Conservation (phyloP, 2,113 vertebrate species). For the Sphyrna mokarran region DNA sequence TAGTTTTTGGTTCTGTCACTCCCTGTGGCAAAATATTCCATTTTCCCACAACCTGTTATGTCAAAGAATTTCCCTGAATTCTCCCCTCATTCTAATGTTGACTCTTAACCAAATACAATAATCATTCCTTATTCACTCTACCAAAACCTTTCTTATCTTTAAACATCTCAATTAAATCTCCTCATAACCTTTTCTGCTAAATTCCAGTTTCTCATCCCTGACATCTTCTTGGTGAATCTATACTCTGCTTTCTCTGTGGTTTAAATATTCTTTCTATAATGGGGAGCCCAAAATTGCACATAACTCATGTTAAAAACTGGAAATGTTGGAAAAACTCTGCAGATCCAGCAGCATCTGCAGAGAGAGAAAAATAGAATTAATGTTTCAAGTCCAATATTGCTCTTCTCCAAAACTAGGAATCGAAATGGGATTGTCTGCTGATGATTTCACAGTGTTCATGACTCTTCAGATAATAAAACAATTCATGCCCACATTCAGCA, state of each 20-base stretch:
- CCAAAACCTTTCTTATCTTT: background rate
- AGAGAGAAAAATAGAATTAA: too few relatives aligned
- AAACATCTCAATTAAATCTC: background rate
- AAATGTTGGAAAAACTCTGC: background rate
- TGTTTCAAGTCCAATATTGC: too few relatives aligned
- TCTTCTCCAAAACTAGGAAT: background rate
- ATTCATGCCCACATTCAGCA: background rate
- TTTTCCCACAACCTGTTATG: background rate
- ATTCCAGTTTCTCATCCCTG: background rate
- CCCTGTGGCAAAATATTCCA: background rate
- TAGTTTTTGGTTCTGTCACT: background rate
- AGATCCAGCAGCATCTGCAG: too few relatives aligned
- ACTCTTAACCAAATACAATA: background rate
- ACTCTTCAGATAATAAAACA: background rate
- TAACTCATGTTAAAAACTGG: background rate
- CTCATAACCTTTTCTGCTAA: background rate
- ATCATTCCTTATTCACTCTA: background rate
- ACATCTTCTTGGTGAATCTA: background rate
- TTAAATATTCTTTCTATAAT: background rate
- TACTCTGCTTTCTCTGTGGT: background rate
- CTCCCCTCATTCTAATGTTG: background rate
- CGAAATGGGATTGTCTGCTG: background rate
- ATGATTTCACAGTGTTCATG: too few relatives aligned
- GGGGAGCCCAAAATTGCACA: background rate
- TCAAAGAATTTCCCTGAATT: background rate